Evolutionary conservation across 2,113 vertebrate species (phyloP), one percentile per base, ranked within the genome.

Genomic region (cattle (Bos taurus)): DNA sequence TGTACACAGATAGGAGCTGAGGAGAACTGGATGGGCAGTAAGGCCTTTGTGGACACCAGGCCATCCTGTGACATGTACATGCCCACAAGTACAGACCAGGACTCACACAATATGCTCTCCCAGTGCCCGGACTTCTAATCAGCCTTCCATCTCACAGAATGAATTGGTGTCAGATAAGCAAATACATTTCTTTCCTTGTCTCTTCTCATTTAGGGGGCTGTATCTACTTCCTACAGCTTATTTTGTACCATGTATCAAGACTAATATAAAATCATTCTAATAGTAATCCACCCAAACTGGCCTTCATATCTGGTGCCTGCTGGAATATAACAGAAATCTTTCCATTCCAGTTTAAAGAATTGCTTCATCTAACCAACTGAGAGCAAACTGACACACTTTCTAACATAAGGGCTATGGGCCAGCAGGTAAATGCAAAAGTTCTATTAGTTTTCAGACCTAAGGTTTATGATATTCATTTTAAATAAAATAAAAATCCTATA

Each of bases 351-450:
- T 98, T 98, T 97, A 98, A 99, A 98, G 98, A 96, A 98, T 97
- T 99, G 97, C 98, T 98, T 98, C 98, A 96, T 98, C 98, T 97
- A 98, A 96, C 95, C 97, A 98, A 94, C 94, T 0, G 95, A 98
- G 98, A 98, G 94, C 91, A 95, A 98, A 98, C 97, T 98, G 98
- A 98, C 98, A 98, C 89, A 97, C 95, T 98, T 97, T 98, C 98
- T 98, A 98, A 99, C 98, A 98, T 95, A 97, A 98, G 98, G 98
- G 98, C 98, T 99, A 99, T 96, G 98, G 98, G 99, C 98, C 98
- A 98, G 98, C 98, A 98, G 97, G 98, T 98, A 99, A 99, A 99
- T 97, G 98, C 94, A 98, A 98, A 99, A 98, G 98, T 99, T 99
- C 98, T 98, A 98, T 99, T 99, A 98, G 98, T 98, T 98, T 99